Evolutionary conservation across 2,888 invertebrate species (phyloP).

Genomic region (Sympetrum striolatum): DNA sequence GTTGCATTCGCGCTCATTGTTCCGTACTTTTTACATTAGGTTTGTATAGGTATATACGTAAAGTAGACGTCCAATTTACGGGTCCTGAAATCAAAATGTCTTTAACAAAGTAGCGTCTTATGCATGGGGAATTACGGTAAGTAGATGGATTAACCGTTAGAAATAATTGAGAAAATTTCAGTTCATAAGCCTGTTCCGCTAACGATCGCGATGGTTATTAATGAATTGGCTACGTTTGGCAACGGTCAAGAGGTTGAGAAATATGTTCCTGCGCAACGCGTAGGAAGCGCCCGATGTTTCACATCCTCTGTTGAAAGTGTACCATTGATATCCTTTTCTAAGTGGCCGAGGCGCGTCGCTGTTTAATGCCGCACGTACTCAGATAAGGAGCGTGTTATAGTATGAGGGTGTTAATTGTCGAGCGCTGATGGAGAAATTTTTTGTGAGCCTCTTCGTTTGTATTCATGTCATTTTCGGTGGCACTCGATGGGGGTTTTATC

Average conservation of each 20-base stretch:
- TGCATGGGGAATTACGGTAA: no score
- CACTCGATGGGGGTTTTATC: not conserved
- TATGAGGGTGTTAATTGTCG: not conserved
- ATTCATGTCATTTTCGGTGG: not conserved
- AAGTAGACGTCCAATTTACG: no score
- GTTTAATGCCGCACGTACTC: not conserved
- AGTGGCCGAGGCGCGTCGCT: not conserved
- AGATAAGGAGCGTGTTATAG: not conserved
- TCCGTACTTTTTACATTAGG: no score
- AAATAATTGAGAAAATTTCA: no score
- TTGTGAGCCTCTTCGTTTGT: not conserved
- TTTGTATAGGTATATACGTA: no score
- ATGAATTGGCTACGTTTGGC: not conserved
- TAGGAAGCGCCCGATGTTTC: not conserved
- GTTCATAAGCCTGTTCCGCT: not conserved
- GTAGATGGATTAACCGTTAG: no score
- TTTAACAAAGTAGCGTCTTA: no score
- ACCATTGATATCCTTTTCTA: not conserved
- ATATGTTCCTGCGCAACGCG: not conserved
- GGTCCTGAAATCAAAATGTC: no score
- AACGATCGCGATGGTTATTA: not conserved
- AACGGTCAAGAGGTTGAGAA: not conserved
- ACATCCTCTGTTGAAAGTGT: not conserved
- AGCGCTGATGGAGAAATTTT: not conserved
- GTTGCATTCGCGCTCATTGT: no score